A percentile compares a stretch with the other conserved stretches of the same genome.
Evolutionary conservation across 1,140 invertebrate species (phyloP).

Genomic region (Philopotamus ludificatus): DNA sequence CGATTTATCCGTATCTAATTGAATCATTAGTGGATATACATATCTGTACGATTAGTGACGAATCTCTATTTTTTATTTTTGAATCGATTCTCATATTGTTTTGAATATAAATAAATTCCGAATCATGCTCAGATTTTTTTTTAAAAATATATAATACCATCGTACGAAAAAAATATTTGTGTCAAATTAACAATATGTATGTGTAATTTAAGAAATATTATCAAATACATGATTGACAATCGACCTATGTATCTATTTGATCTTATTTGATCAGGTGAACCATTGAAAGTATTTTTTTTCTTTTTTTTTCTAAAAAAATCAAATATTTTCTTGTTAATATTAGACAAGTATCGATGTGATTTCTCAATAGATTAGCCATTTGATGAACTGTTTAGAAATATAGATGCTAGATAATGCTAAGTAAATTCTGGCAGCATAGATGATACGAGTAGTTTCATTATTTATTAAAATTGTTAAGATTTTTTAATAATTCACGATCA

Average conservation of each 20-base stretch:
- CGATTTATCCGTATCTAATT: no score
- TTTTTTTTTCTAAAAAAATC: not conserved
- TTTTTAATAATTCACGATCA: not conserved
- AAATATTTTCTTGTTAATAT: slow-evolving; percentile 30
- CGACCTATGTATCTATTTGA: not conserved
- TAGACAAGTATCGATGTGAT: slow-evolving; percentile 41
- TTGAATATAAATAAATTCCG: no score
- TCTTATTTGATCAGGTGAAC: not conserved
- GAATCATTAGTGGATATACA: no score
- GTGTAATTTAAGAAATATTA: no score
- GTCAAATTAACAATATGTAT: no score
- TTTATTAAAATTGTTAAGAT: not conserved
- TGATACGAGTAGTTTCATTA: not conserved
- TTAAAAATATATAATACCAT: no score
- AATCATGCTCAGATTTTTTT: no score
- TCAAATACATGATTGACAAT: not conserved
- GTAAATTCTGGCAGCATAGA: slow-evolving; percentile 9
- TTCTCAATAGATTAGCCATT: slow-evolving; percentile 38
- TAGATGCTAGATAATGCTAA: slow-evolving; percentile 34
- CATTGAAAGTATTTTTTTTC: not conserved
- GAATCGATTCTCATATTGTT: no score
- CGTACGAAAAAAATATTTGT: no score
- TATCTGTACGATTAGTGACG: no score
- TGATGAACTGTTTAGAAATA: slow-evolving; percentile 32
- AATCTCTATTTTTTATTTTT: no score